Conservation (phyloP, 2,888 invertebrate species). For the Drosophila borborema region DNA sequence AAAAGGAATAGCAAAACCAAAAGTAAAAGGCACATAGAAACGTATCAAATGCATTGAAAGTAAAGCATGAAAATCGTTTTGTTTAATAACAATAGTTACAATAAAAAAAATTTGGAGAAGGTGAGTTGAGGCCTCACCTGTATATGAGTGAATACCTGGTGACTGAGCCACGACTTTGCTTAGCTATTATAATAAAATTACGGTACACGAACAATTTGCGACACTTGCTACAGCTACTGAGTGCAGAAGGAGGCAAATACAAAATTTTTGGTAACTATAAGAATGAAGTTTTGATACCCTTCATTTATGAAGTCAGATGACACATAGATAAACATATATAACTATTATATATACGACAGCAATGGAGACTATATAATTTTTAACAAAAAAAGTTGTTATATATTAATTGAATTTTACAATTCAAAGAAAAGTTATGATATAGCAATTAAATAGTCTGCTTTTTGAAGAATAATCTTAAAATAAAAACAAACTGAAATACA, state of each 20-base stretch:
- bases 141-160: conserved; percentile 16
- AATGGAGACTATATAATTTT: too few species aligned
- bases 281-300: background rate
- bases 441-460: too few species aligned
- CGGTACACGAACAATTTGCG: conserved; percentile 55
- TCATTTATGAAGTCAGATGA: background rate
- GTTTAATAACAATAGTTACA: conserved; percentile 36
- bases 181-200: conserved; percentile 76
- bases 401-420: too few species aligned
- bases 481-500: too few species aligned
- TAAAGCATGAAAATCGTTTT: conserved; percentile 50
- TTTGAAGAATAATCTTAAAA: too few species aligned
- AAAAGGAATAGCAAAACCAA: background rate
- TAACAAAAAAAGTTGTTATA: too few species aligned
- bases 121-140: background rate
- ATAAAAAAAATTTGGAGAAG: background rate
- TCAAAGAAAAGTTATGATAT: too few species aligned
- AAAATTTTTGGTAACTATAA: background rate
- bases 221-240: conserved; percentile 16
- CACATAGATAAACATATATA: too few species aligned
- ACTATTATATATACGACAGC: background rate
- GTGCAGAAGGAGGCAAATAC: background rate
- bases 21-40: conserved; percentile 14
- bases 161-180: conserved; percentile 21
- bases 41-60: conserved; percentile 40